Evolutionary conservation across 1,140 invertebrate genomes (phyloP).

Genomic region (Aethina tumida): DNA sequence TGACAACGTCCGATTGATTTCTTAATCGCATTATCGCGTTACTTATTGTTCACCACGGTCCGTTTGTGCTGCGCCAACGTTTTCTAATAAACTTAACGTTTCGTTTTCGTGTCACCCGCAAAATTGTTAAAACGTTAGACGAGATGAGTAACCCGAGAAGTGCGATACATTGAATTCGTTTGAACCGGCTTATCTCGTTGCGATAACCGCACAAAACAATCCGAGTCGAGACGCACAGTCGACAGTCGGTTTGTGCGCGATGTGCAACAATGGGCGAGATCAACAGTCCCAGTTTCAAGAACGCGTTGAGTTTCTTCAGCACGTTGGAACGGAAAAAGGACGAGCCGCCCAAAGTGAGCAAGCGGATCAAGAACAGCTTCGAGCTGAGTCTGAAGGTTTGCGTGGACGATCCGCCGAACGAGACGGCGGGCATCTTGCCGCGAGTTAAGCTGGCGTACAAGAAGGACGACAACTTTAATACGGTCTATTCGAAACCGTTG

Average conservation of each 20-base stretch:
- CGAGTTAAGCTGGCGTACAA: constrained; percentile 8
- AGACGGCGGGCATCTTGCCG: constrained; percentile 9
- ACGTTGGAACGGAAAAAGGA: constrained; percentile 16
- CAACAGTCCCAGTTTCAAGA: constrained; percentile 22
- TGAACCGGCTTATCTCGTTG: too few relatives aligned
- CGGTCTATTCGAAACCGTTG: too few relatives aligned
- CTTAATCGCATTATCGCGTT: constrained; percentile 4
- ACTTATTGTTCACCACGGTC: too few relatives aligned
- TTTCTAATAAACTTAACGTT: too few relatives aligned
- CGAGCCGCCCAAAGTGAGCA: constrained; percentile 11
- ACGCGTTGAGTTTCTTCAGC: constrained; percentile 24
- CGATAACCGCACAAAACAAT: too few relatives aligned
- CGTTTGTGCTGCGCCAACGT: too few relatives aligned
- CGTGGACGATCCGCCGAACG: constrained; percentile 9
- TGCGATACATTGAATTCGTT: too few relatives aligned
- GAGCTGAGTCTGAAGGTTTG: constrained; percentile 17
- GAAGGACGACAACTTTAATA: too few relatives aligned
- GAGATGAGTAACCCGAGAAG: too few relatives aligned
- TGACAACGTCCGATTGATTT: constrained; percentile 17
- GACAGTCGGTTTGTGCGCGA: background rate
- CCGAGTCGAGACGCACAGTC: background rate
- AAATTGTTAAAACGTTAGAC: too few relatives aligned
- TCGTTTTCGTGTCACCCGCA: too few relatives aligned
- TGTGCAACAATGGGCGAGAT: constrained; percentile 11
- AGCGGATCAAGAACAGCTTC: constrained; percentile 13